Evolutionary conservation across 2,113 vertebrate genomes (phyloP), one percentile per base, ranked within the genome.

Genomic region (Microcebus tavaratra): DNA sequence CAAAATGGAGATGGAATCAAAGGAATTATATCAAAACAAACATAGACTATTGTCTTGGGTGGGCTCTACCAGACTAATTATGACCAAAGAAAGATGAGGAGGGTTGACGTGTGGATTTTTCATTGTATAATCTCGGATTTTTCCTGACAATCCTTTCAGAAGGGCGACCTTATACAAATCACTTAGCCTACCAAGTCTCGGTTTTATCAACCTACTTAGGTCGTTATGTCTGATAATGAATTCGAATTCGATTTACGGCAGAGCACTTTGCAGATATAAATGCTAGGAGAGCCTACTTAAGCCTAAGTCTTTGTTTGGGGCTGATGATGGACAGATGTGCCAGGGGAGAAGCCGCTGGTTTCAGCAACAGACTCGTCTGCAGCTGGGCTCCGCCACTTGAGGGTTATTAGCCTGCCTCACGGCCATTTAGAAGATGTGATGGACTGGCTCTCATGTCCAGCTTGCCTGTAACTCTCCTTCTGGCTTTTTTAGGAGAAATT

Each of bases 221-320:
- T 48, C 68, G 50, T 78, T 84, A 59, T 13, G 29, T 45, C 67
- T 53, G 80, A 81, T 53, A 73, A 72, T 34, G n/a, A 92, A 88
- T 97, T 90, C 85, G n/a, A 92, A 88, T 97, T 90, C 85, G 53
- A 94, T 88, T 92, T 92, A 81, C 73, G 85, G 92, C 18, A 57
- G 92, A 90, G 95, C 95, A 94, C 97, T 98, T 90, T 79, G 76
- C 92, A 92, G 87, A 97, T 48, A 93, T 67, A 89, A 88, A 97
- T 83, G 72, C 53, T 92, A 59, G 75, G 59, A 45, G 65, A 78
- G 61, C 73, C 90, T 96, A 94, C 94, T 92, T 76, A 96, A 94
- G 90, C 50, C 67, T 6, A 57, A 85, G 65, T 15, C 87, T 97
- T 94, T 95, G 92, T 89, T 63, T 70, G 84, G 48, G 90, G 72